Percentiles rank a stretch among this genome's conserved stretches.
Evolutionary conservation across 35 echinoderm and acorn worm genomes (phyloP).

Genomic region (Stichopus chloronotus): DNA sequence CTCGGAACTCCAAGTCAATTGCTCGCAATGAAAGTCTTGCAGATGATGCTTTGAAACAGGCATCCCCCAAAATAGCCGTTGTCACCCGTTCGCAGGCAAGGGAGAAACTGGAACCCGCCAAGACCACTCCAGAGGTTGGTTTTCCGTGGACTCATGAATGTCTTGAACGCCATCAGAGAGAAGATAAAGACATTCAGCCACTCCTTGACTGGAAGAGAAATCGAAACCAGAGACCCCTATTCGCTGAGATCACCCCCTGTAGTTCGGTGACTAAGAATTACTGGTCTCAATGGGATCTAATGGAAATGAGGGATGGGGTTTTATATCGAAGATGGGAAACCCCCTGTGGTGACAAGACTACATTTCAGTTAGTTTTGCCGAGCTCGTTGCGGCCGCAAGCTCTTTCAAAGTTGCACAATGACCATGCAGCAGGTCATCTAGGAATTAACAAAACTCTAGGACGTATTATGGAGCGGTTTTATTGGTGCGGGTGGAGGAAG

Average conservation of each 20-base stretch:
- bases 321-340: constrained; percentile 36
- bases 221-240: not conserved
- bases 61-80: too few species aligned
- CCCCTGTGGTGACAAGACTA: not conserved
- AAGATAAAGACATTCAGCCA: not conserved
- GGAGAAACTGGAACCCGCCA: not conserved
- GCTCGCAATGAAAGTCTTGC: not conserved
- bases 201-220: constrained; percentile 21
- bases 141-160: not conserved
- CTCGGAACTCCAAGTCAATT: not conserved
- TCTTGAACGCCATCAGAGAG: not conserved
- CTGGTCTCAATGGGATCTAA: not conserved
- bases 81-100: too few species aligned
- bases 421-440: not conserved
- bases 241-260: not conserved
- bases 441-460: not conserved
- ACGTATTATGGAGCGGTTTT: not conserved
- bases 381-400: not conserved
- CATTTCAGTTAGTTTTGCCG: not conserved
- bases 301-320: constrained; percentile 16
- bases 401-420: not conserved
- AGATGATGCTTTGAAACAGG: too few species aligned
- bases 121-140: not conserved
- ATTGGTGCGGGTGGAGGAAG: constrained; percentile 19
- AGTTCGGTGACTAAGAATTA: not conserved